Evolutionary conservation across 2,797 vertebrate genomes (phyloP).

Genomic region (Australoheros facetus): DNA sequence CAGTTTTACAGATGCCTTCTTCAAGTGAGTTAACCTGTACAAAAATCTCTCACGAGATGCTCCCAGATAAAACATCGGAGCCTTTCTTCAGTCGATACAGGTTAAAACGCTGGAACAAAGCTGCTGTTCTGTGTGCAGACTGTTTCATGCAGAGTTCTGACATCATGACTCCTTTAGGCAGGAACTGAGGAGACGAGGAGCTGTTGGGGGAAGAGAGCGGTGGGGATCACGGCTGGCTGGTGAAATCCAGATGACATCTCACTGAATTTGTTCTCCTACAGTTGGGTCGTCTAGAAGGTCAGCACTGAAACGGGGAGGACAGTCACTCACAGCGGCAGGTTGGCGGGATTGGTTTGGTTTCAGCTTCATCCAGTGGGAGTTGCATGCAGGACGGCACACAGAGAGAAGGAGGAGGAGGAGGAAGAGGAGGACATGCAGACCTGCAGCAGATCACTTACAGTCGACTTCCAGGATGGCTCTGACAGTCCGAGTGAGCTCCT

Average conservation of each 20-base stretch:
- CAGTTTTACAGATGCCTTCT: not conserved
- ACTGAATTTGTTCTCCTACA: slow-evolving; percentile 1
- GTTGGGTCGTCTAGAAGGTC: slow-evolving; percentile 66
- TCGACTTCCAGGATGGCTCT: slow-evolving; percentile 86
- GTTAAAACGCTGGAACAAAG: not conserved
- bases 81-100: not conserved
- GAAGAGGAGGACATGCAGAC: slow-evolving; percentile 35
- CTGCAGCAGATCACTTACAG: slow-evolving; percentile 83
- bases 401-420: slow-evolving; percentile 1
- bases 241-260: slow-evolving; percentile 10
- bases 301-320: slow-evolving; percentile 68
- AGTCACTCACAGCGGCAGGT: slow-evolving; percentile 39
- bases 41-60: not conserved
- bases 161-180: slow-evolving; percentile 18
- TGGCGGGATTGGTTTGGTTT: not conserved
- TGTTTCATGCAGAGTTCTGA: slow-evolving; percentile 51
- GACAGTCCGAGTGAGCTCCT: slow-evolving; percentile 86
- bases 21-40: not conserved
- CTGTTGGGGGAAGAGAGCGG: slow-evolving; percentile 6
- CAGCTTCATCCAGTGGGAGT: slow-evolving; percentile 5
- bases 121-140: not conserved
- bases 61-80: not conserved
- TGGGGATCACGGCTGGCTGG: not conserved
- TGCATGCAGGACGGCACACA: slow-evolving; percentile 45
- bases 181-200: slow-evolving; percentile 44